These are phyloP conservation scores for Agapornis roseicollis DNA, from an alignment of 2,113 vertebrate species.

Conservation along the genomic window DNA sequence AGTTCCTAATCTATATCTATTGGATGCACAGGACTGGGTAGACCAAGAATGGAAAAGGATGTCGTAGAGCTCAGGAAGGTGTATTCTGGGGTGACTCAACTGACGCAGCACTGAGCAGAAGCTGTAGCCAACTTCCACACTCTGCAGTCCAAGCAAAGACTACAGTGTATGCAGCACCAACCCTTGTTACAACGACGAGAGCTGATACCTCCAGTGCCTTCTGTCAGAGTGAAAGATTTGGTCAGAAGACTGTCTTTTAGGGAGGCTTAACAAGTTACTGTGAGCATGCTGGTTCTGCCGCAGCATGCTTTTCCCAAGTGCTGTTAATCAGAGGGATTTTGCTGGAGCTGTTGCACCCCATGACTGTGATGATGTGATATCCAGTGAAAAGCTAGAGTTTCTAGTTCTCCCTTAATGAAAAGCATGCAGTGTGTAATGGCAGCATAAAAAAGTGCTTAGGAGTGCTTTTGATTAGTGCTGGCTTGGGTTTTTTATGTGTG, in stretches of 20 bases:
- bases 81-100: not conserved
- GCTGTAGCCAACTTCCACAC: not conserved
- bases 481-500: not conserved
- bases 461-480: conserved; percentile 2
- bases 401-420: conserved; percentile 22
- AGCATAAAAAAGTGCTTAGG: conserved; percentile 6
- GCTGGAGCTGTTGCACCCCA: not conserved
- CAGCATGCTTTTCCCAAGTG: not conserved
- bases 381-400: not conserved
- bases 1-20: not conserved
- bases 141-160: not conserved
- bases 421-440: not conserved
- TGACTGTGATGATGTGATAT: not conserved
- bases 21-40: not conserved
- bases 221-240: not conserved
- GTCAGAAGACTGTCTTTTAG: not conserved
- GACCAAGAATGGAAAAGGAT: not conserved
- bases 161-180: not conserved
- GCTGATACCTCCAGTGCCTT: not conserved
- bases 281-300: not conserved
- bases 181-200: not conserved
- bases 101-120: not conserved
- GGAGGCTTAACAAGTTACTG: fast-evolving
- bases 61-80: not conserved
- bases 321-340: not conserved